Conservation (phyloP, 2,113 vertebrate genomes). For the Bucco capensis region DNA sequence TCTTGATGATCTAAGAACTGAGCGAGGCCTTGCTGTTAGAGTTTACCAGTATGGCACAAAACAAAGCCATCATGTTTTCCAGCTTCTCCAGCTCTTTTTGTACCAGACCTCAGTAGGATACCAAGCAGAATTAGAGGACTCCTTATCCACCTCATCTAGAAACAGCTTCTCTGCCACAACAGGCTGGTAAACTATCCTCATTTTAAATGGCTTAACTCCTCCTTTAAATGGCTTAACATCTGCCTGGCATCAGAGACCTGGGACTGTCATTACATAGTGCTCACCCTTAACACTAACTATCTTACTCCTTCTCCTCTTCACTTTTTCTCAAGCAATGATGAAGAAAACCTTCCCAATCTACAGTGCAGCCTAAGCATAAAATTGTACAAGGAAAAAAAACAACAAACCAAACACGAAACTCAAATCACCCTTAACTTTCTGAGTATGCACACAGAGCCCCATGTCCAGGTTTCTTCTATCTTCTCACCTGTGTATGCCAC, state of each 20-base stretch:
- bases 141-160: neutral
- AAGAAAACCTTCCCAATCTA: neutral
- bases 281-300: neutral
- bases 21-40: neutral
- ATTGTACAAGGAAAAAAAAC: neutral
- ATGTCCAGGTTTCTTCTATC: neutral
- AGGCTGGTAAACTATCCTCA: neutral
- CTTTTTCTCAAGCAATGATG: neutral
- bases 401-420: too few species aligned
- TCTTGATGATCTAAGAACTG: neutral
- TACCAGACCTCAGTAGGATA: neutral
- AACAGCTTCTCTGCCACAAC: neutral
- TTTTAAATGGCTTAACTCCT: slow-evolving; percentile 21
- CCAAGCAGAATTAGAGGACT: neutral
- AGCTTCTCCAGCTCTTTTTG: neutral
- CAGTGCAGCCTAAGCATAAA: neutral
- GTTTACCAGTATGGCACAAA: neutral
- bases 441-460: neutral
- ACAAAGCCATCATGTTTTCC: neutral
- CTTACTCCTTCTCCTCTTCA: neutral
- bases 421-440: neutral
- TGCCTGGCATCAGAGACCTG: neutral
- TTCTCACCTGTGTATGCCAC: neutral
- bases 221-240: slow-evolving; percentile 6
- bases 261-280: neutral